Percentiles rank a stretch among this genome's conserved stretches.
Conservation (phyloP, 2,888 invertebrate genomes). For the Lacanobia oleracea region DNA sequence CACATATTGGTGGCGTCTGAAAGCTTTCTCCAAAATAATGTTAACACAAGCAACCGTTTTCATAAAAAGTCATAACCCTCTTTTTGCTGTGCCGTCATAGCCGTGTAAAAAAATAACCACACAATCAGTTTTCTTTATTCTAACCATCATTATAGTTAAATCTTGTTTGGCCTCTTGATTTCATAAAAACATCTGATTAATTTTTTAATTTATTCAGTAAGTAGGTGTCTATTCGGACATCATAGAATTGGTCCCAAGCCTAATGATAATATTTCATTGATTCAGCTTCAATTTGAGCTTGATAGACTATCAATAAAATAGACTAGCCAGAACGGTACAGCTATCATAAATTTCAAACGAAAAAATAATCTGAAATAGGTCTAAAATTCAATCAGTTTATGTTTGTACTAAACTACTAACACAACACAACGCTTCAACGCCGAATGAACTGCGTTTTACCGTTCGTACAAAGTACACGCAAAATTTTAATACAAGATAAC, state of each 20-base stretch:
- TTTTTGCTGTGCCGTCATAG: too few relatives aligned
- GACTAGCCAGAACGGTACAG: not conserved
- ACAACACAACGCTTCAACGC: not conserved
- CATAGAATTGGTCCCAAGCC: too few relatives aligned
- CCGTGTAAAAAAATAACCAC: too few relatives aligned
- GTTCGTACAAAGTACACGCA: not conserved
- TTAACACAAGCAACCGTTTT: too few relatives aligned
- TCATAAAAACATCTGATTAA: too few relatives aligned
- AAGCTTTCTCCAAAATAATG: slow-evolving; percentile 8
- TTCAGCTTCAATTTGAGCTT: not conserved
- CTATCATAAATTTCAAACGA: too few relatives aligned
- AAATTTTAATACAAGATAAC: not conserved
- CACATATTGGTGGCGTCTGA: not conserved
- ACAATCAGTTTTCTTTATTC: too few relatives aligned
- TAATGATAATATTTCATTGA: slow-evolving; percentile 5
- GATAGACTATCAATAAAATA: not conserved
- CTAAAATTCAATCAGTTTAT: not conserved
- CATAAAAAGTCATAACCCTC: too few relatives aligned
- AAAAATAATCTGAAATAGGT: not conserved
- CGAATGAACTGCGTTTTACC: slow-evolving; percentile 8
- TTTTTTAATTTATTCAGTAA: too few relatives aligned
- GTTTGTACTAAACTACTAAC: not conserved
- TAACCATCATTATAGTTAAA: too few relatives aligned
- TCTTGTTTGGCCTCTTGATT: too few relatives aligned
- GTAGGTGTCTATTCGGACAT: too few relatives aligned